Percentiles rank a stretch among this genome's conserved stretches.
phyloP scores from a whole-genome alignment of 2,113 vertebrate genomes.

The Accipiter virgatus region DNA sequence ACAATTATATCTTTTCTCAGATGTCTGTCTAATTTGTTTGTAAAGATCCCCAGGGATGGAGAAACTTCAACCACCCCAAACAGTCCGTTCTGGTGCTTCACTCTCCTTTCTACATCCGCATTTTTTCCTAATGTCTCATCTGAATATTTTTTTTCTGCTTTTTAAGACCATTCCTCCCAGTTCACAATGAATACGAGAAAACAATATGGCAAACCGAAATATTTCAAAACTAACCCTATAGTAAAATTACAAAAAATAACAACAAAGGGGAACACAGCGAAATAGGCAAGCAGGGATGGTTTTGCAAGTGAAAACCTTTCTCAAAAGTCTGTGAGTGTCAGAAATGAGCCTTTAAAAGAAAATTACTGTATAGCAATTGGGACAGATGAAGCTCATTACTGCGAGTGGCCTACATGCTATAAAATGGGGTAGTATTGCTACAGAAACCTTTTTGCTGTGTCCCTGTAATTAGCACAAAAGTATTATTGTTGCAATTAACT shows the following conservation, averaged over 20 bases:
- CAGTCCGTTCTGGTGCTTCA: neutral
- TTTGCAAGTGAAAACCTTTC: neutral
- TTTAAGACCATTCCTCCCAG: neutral
- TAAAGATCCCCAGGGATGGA: neutral
- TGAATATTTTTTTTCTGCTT: neutral
- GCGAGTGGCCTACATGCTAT: slow-evolving; percentile 29
- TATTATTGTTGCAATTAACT: slow-evolving; percentile 50
- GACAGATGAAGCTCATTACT: slow-evolving; percentile 20
- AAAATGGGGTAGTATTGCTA: slow-evolving; percentile 27
- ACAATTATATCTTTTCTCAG: neutral
- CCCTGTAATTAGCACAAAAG: slow-evolving; percentile 45
- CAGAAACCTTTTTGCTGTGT: slow-evolving; percentile 4
- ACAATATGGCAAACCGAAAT: neutral
- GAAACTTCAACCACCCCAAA: neutral
- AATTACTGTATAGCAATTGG: neutral
- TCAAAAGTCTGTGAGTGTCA: neutral
- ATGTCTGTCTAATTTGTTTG: neutral
- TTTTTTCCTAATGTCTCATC: neutral
- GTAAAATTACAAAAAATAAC: neutral
- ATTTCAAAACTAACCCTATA: neutral
- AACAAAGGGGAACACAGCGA: neutral
- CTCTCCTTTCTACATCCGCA: neutral
- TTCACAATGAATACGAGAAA: neutral
- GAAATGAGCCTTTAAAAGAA: slow-evolving; percentile 12
- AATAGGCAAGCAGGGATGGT: neutral